Base-by-base conservation (phyloP, 2,113 vertebrate species). In the Asarcornis scutulata region DNA sequence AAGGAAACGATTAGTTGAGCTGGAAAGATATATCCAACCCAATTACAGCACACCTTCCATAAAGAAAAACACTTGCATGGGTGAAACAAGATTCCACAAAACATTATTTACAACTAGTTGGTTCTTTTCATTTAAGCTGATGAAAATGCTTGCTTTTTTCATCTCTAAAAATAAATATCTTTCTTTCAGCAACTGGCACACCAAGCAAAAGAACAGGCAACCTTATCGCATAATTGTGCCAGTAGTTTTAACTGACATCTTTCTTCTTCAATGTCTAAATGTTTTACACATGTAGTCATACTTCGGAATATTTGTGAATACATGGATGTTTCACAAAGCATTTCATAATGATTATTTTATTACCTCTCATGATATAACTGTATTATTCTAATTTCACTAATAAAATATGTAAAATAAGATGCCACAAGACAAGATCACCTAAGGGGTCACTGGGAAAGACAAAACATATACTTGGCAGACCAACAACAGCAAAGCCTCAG, bases 21-120 rank as follows among this genome's bases (percentile, higher is more conserved):
- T 74, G 40, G 60, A 96, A 89, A 86, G 66, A 91, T 6, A 94
- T 71, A 91, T 34, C 85, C 83, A 93, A 88, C 83, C 96, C 40
- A 15, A 62, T 93, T 79, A 91, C 53, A 91, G 86, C 88, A 84
- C 73, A 94, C 50, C 90, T 82, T 90, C 91, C 84, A 75, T 67
- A 48, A 27, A 81, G 73, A 92, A 91, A 81, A 72, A 64, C 62
- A 85, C 63, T 38, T 58, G 60, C 0, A 1, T 26, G 36, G n/a
- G 3, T 69, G 40, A 91, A 85, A 82, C 42, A 79, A 15, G 2
- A 91, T 74, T 83, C 89, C 83, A 89, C 34, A 88, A 71, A 95
- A 84, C 58, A 69, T 42, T 50, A 73, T 36, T 46, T 84, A 79
- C 36, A 80, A 80, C 31, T 77, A 62, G 18, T 21, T 83, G 79